Percentiles rank a stretch among this genome's conserved stretches.
Evolutionary conservation across 2,113 vertebrate species (phyloP).

Genomic region (Lanius collurio): DNA sequence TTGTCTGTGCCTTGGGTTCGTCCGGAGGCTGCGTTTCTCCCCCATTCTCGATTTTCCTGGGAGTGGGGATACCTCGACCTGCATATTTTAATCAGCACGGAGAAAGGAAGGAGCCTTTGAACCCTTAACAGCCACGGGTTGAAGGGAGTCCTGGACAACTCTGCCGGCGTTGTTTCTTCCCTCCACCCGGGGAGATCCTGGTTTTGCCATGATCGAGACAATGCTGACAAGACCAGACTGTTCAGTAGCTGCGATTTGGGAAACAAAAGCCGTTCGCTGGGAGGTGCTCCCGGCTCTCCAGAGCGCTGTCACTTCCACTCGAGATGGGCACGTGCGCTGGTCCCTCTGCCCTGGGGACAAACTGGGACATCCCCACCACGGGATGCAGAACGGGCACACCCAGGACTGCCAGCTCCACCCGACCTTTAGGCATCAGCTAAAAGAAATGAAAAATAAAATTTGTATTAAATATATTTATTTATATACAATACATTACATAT

Average conservation of each 20-base stretch:
- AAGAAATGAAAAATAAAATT: not conserved
- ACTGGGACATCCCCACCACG: not conserved
- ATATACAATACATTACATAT: too few relatives aligned
- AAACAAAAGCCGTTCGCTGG: fast-evolving
- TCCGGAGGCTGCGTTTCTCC: constrained; percentile 19
- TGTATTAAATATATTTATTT: not conserved
- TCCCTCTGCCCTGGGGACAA: not conserved
- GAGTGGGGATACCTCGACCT: not conserved
- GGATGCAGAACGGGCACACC: not conserved
- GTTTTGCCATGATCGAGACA: not conserved
- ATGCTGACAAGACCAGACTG: not conserved
- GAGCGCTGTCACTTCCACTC: not conserved
- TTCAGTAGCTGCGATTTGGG: not conserved
- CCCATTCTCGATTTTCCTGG: not conserved
- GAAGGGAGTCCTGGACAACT: not conserved
- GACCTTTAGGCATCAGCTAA: too few relatives aligned
- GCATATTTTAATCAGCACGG: not conserved
- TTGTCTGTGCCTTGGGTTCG: constrained; percentile 49
- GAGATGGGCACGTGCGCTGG: fast-evolving
- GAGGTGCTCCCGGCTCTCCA: not conserved
- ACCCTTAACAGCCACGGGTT: not conserved
- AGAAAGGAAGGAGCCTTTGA: not conserved
- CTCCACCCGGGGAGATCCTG: not conserved
- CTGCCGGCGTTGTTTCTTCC: not conserved
- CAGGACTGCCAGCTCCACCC: fast-evolving